Evolutionary conservation across 2,888 invertebrate species (phyloP), one percentile per base, ranked within the genome.

Genomic region (Tenthredo notha): DNA sequence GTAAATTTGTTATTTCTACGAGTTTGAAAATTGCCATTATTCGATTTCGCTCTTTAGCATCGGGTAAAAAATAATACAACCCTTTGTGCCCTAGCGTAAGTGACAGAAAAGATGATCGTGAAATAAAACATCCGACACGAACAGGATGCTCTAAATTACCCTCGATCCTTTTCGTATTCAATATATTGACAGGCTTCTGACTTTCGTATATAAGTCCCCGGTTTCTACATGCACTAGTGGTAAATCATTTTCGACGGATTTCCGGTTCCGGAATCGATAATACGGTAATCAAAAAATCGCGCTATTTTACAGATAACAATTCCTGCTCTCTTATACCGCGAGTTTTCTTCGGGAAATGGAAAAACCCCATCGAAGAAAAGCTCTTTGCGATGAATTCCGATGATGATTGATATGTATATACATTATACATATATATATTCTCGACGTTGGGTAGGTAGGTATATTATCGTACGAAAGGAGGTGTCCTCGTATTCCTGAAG

Each of bases 401-500:
- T 4, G 21, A 54, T 54, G 54, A n/a, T n/a, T n/a, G n/a, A n/a
- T n/a, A n/a, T n/a, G n/a, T n/a, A n/a, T n/a, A n/a, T n/a, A n/a
- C n/a, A n/a, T n/a, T n/a, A n/a, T n/a, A n/a, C n/a, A n/a, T n/a
- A n/a, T 54, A 54, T 7, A 54, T 7, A 5, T n/a, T 7, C 54
- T 54, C 54, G n/a, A 54, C n/a, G 61, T 9, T 25, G 7, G 12
- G 25, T 61, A 61, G 25, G 25, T 61, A 25, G 21, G 21, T 25
- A 61, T 21, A 61, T 61, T 61, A 40, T 54, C 25, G 37, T 84
- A 85, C 86, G 85, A 85, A 65, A 80, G 61, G 61, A 80, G 50
- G 80, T 86, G 85, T 85, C 77, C 85, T 80, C 47, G 61, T 40
- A n/a, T 87, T 88, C 86, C 84, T 86, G 85, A 84, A 74, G 43